Conservation (phyloP, 1,140 invertebrate genomes). For the Nasonia longicornis region DNA sequence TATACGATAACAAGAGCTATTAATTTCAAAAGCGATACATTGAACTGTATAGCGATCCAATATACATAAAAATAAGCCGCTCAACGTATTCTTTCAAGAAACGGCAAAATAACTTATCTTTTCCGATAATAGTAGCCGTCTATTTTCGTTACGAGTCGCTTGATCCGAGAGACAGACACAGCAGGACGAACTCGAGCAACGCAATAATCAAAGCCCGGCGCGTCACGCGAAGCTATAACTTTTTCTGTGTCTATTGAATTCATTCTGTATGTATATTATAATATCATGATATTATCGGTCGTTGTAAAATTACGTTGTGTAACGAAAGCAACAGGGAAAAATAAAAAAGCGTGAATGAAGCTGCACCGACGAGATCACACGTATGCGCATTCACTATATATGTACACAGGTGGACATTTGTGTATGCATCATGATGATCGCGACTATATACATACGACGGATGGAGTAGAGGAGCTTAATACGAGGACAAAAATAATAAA, state of each 20-base stretch:
- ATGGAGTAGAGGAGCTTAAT: background rate
- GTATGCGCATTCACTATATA: background rate
- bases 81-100: background rate
- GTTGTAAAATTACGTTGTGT: conserved; percentile 46
- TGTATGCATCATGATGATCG: background rate
- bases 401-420: background rate
- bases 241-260: conserved; percentile 50
- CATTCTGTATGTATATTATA: conserved; percentile 49
- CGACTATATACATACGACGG: background rate
- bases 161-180: background rate
- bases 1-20: background rate
- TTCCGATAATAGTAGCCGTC: background rate
- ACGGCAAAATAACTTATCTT: background rate
- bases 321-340: background rate
- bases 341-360: background rate
- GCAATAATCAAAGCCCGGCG: conserved; percentile 27
- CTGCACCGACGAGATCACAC: background rate
- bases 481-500: conserved; percentile 8
- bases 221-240: conserved; percentile 44
- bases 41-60: background rate
- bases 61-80: background rate
- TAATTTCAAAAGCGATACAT: background rate
- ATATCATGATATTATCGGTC: conserved; percentile 49
- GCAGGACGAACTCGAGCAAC: background rate
- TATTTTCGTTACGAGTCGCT: background rate